phyloP scores from a whole-genome alignment of 2,888 invertebrate species.

The Opisthograptis luteolata region DNA sequence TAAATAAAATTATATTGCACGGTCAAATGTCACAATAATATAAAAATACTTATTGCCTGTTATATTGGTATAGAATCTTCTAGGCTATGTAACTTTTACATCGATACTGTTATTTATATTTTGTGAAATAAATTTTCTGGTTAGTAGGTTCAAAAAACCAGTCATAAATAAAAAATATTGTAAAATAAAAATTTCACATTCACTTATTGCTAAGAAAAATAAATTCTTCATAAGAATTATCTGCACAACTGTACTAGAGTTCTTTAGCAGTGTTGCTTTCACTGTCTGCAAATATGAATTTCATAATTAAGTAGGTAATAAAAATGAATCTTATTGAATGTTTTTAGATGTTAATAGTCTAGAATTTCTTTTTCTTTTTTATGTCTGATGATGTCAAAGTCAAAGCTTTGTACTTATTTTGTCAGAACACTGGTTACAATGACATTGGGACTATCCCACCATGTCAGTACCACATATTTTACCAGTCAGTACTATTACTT shows the following conservation, averaged over 20 bases:
- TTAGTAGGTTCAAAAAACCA: conserved; percentile 25
- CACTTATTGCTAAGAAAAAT: conserved; percentile 28
- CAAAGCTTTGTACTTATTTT: conserved; percentile 62
- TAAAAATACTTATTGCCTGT: conserved; percentile 34
- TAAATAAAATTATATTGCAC: conserved; percentile 80
- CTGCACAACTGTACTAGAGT: conserved; percentile 35
- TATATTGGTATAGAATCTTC: conserved; percentile 30
- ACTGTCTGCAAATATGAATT: conserved; percentile 31
- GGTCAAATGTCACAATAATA: conserved; percentile 51
- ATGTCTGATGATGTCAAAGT: conserved; percentile 20
- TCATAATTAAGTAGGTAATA: conserved; percentile 25
- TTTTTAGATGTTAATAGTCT: conserved; percentile 22
- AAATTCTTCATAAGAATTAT: conserved; percentile 31
- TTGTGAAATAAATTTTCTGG: conserved; percentile 16
- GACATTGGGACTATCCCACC: conserved; percentile 68
- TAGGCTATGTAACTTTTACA: conserved; percentile 17
- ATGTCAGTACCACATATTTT: conserved; percentile 51
- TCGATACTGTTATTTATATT: conserved; percentile 5
- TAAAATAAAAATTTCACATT: conserved; percentile 22
- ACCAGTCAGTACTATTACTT: conserved; percentile 60
- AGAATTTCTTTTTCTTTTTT: conserved; percentile 9
- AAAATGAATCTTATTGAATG: conserved; percentile 28
- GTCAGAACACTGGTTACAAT: conserved; percentile 39
- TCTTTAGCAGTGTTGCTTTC: conserved; percentile 28
- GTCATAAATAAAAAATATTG: conserved; percentile 16